A percentile compares a stretch with the other conserved stretches of the same genome.
phyloP scores from a whole-genome alignment of 2,797 vertebrate species.

The Hypotaenidia philippensis region DNA sequence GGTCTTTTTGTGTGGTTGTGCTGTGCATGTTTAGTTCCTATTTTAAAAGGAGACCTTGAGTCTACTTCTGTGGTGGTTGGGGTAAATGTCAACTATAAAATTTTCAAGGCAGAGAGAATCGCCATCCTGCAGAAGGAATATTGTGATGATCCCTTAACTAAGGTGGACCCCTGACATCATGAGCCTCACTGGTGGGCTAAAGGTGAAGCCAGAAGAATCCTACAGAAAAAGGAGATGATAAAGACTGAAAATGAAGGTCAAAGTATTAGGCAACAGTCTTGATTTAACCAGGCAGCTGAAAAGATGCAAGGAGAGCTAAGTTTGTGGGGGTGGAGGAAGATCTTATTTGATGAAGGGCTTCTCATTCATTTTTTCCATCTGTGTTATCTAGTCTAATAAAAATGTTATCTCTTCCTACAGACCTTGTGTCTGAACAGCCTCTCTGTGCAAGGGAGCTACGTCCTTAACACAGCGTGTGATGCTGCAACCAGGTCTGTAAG shows the following conservation, averaged over 20 bases:
- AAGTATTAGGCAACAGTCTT: background rate
- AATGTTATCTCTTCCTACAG: constrained; percentile 61
- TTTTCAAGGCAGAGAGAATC: background rate
- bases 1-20: background rate
- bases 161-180: background rate
- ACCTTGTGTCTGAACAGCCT: constrained; percentile 6
- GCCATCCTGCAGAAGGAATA: background rate
- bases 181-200: background rate
- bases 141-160: background rate
- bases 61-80: background rate
- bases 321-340: background rate
- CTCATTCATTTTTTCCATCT: constrained; percentile 48
- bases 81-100: constrained; percentile 20
- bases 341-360: constrained; percentile 45
- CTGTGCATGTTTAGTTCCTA: background rate
- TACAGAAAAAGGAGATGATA: background rate
- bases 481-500: background rate
- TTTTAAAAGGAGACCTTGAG: constrained; percentile 40
- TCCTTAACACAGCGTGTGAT: background rate
- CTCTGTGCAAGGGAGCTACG: background rate
- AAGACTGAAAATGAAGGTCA: constrained; percentile 30
- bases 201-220: background rate
- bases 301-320: background rate
- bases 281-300: background rate
- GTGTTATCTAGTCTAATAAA: constrained; percentile 56